Percentiles rank a stretch among this genome's conserved stretches.
Conservation (phyloP, 2,797 vertebrate species). For the Rhinatrema bivittatum region DNA sequence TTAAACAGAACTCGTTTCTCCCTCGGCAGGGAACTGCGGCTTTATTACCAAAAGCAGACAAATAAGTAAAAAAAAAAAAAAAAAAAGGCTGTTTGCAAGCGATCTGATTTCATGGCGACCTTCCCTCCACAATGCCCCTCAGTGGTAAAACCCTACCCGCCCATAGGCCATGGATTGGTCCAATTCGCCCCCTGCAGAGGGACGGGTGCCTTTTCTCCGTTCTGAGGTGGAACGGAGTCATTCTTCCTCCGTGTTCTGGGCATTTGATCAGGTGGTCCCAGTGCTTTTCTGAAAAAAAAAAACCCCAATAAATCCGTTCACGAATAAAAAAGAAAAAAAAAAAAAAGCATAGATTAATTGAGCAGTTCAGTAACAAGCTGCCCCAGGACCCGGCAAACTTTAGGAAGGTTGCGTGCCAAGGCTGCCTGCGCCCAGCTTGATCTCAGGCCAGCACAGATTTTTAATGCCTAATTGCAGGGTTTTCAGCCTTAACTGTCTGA, state of each 20-base stretch:
- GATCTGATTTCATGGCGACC: slow-evolving; percentile 36
- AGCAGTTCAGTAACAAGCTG: slow-evolving; percentile 87
- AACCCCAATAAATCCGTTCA: slow-evolving; percentile 96
- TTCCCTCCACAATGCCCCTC: slow-evolving; percentile 29
- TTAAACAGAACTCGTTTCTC: slow-evolving; percentile 74
- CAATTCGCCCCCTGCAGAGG: slow-evolving; percentile 76
- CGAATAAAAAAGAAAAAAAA: no score
- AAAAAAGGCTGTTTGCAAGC: slow-evolving; percentile 24
- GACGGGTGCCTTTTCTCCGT: slow-evolving; percentile 37
- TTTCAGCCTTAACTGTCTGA: no score
- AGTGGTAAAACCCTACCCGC: slow-evolving; percentile 55
- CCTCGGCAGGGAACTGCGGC: slow-evolving; percentile 68
- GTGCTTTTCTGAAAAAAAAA: slow-evolving; percentile 74
- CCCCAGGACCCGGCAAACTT: slow-evolving; percentile 91
- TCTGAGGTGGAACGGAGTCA: slow-evolving; percentile 43
- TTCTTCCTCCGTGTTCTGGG: slow-evolving; percentile 67
- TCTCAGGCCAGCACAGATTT: slow-evolving; percentile 32
- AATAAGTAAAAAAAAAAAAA: no score
- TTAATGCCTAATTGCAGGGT: no score
- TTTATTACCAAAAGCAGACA: slow-evolving; percentile 49
- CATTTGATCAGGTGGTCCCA: slow-evolving; percentile 76
- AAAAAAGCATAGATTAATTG: slow-evolving; percentile 92
- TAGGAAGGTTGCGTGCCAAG: slow-evolving; percentile 80
- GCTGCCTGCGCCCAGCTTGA: slow-evolving; percentile 67
- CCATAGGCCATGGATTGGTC: slow-evolving; percentile 63